Evolutionary conservation across 2,113 vertebrate species (phyloP).

Genomic region (Calyptomena viridis): DNA sequence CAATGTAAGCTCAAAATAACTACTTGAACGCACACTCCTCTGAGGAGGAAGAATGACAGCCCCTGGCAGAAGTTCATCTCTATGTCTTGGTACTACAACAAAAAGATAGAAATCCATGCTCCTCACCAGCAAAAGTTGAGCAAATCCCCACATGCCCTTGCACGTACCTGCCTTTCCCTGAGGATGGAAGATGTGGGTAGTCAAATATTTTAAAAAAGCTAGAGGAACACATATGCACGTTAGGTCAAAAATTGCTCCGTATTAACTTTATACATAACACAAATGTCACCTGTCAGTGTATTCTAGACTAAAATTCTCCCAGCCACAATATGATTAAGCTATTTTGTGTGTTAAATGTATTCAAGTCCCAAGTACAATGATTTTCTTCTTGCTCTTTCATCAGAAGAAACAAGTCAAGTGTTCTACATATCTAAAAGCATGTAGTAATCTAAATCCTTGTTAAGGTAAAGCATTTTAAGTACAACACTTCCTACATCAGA

Average conservation of each 20-base stretch:
- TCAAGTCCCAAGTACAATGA: background rate
- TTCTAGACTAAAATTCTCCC: background rate
- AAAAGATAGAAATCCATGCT: background rate
- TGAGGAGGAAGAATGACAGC: background rate
- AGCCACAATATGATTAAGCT: background rate
- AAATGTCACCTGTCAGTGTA: background rate
- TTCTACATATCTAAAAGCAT: background rate
- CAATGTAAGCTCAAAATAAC: conserved; percentile 18
- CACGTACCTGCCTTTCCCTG: background rate
- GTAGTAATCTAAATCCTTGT: background rate
- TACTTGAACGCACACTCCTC: background rate
- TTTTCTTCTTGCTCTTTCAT: background rate
- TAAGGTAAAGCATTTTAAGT: background rate
- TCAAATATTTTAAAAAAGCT: background rate
- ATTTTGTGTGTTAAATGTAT: background rate
- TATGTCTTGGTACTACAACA: background rate
- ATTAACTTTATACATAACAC: background rate
- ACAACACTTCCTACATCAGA: background rate
- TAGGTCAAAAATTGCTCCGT: background rate
- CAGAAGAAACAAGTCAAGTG: background rate
- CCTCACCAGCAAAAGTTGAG: background rate
- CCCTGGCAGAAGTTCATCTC: background rate
- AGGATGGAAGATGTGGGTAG: background rate
- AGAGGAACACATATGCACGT: background rate
- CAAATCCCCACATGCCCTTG: background rate